Percentiles rank a stretch among this genome's conserved stretches.
phyloP scores from a whole-genome alignment of 2,113 vertebrate species.

The Calypte anna region DNA sequence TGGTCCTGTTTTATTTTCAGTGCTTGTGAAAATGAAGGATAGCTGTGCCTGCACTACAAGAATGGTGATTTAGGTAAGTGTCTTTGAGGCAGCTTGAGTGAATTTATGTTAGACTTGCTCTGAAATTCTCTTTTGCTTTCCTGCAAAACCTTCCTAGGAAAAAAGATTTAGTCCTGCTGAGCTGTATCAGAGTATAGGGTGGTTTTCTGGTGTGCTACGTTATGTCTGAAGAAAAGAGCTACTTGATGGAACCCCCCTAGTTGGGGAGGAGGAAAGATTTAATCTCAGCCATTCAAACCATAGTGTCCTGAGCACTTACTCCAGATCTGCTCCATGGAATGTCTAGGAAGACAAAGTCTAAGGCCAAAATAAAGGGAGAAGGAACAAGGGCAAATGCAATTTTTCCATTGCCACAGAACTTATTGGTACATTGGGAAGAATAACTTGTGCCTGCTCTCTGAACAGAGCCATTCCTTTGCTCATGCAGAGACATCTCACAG shows the following conservation, averaged over 20 bases:
- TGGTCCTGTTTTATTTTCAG: constrained; percentile 42
- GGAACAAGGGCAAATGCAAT: not conserved
- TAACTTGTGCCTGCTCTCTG: not conserved
- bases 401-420: not conserved
- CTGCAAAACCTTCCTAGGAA: constrained; percentile 1
- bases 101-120: constrained; percentile 33
- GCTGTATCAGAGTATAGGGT: not conserved
- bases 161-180: constrained; percentile 34
- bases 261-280: not conserved
- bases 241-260: not conserved
- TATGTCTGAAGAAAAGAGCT: not conserved
- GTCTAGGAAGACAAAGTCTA: not conserved
- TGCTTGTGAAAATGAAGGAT: constrained; percentile 49
- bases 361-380: not conserved
- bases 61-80: constrained; percentile 52
- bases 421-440: not conserved
- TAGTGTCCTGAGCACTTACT: not conserved
- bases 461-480: constrained; percentile 14
- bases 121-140: constrained; percentile 37
- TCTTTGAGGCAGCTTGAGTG: constrained; percentile 21
- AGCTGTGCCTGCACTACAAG: constrained; percentile 31
- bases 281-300: not conserved
- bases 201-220: not conserved
- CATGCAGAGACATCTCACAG: not conserved
- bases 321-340: not conserved